Conservation (phyloP, 1,140 invertebrate species). For the Sesamia nonagrioides region DNA sequence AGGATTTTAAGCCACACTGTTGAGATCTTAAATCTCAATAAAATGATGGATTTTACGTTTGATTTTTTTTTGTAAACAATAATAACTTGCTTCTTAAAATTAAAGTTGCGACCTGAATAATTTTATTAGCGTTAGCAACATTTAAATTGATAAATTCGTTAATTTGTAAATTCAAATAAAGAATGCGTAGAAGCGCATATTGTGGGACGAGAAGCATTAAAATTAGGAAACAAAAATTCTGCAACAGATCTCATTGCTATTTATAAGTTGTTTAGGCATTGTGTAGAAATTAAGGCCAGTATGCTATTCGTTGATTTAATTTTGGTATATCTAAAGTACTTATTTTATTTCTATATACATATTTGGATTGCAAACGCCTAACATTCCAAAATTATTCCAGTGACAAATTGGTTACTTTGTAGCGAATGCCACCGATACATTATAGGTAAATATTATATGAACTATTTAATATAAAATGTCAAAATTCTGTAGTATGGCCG, state of each 20-base stretch:
- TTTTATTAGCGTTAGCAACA: conserved; percentile 11
- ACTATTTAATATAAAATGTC: conserved; percentile 42
- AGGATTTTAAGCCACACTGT: conserved; percentile 53
- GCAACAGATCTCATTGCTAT: conserved; percentile 57
- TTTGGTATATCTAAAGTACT: conserved; percentile 44
- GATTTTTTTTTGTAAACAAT: neutral
- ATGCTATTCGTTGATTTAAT: conserved; percentile 29
- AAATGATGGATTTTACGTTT: neutral
- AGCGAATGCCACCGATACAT: conserved; percentile 67
- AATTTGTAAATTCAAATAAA: neutral
- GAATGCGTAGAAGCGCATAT: neutral
- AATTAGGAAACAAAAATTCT: conserved; percentile 46
- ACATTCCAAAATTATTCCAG: conserved; percentile 71
- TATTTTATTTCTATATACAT: conserved; percentile 36
- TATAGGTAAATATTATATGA: conserved; percentile 54
- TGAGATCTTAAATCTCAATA: conserved; percentile 31
- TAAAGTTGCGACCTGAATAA: conserved; percentile 6
- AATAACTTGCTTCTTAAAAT: neutral
- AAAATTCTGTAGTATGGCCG: conserved; percentile 49
- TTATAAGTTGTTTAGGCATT: conserved; percentile 53
- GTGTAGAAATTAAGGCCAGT: conserved; percentile 53
- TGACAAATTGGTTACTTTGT: conserved; percentile 54
- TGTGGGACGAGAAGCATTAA: conserved; percentile 9
- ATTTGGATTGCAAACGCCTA: conserved; percentile 62
- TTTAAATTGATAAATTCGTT: neutral